A percentile compares a stretch with the other conserved stretches of the same genome.
phyloP scores from a whole-genome alignment of 2,797 vertebrate species.

The Eulemur rubriventer region DNA sequence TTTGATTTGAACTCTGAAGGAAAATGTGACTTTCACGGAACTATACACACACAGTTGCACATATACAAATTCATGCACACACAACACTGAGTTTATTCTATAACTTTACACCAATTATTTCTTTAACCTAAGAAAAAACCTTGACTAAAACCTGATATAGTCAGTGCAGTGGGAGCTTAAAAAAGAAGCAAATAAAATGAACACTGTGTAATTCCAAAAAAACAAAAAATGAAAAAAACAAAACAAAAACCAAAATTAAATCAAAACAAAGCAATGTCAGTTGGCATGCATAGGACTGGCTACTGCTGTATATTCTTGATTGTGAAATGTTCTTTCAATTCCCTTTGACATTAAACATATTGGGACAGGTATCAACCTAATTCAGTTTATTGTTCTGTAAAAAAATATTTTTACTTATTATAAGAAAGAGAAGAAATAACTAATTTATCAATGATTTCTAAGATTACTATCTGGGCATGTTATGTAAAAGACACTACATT shows the following conservation, averaged over 20 bases:
- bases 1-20: not conserved
- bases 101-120: constrained; percentile 2
- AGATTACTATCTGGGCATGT: not conserved
- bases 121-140: not conserved
- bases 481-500: not conserved
- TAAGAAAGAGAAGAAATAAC: not conserved
- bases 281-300: not conserved
- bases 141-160: not conserved
- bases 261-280: not conserved
- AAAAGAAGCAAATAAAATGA: not conserved
- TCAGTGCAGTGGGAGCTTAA: not conserved
- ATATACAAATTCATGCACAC: not conserved
- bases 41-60: not conserved
- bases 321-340: not conserved
- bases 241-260: not conserved
- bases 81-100: not conserved
- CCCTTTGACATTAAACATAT: not conserved
- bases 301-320: not conserved
- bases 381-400: not conserved
- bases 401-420: not conserved
- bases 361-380: not conserved
- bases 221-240: not conserved
- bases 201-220: not conserved
- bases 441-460: not conserved
- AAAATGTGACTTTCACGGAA: not conserved